Conservation (phyloP, 2,113 vertebrate genomes). For the Canis aureus region DNA sequence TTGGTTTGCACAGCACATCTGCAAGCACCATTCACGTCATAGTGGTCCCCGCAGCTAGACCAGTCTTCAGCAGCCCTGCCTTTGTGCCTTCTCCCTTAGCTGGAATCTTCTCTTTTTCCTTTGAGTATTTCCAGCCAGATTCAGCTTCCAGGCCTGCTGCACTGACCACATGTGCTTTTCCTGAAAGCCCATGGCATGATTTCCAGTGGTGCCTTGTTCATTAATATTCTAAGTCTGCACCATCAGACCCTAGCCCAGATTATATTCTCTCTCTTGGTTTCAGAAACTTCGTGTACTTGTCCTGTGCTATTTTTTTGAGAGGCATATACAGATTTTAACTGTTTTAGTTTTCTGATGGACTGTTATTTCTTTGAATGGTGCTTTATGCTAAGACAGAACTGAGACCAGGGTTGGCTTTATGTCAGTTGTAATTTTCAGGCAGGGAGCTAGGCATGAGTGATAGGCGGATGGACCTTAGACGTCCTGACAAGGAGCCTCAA, state of each 20-base stretch:
- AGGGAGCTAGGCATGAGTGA: background rate
- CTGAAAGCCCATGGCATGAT: background rate
- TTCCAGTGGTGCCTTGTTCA: background rate
- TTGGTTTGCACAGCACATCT: background rate
- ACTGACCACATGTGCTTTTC: background rate
- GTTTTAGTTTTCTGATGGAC: background rate
- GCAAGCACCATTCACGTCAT: rapidly evolving
- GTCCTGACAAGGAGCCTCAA: background rate
- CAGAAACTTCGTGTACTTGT: background rate
- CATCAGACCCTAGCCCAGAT: background rate
- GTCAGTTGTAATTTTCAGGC: background rate
- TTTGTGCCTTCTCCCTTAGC: background rate
- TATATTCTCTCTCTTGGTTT: background rate
- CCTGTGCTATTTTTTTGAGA: constrained; percentile 27
- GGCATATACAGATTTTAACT: background rate
- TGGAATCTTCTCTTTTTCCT: background rate
- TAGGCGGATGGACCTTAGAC: background rate
- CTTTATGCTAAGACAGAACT: background rate
- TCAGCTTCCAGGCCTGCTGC: background rate
- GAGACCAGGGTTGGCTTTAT: background rate
- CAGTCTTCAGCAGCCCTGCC: background rate
- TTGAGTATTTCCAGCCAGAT: background rate
- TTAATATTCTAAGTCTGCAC: background rate
- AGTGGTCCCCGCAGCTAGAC: background rate
- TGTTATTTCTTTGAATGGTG: background rate